Evolutionary conservation across 1,140 invertebrate species (phyloP).

Genomic region (Phymorhynchus buccinoides): DNA sequence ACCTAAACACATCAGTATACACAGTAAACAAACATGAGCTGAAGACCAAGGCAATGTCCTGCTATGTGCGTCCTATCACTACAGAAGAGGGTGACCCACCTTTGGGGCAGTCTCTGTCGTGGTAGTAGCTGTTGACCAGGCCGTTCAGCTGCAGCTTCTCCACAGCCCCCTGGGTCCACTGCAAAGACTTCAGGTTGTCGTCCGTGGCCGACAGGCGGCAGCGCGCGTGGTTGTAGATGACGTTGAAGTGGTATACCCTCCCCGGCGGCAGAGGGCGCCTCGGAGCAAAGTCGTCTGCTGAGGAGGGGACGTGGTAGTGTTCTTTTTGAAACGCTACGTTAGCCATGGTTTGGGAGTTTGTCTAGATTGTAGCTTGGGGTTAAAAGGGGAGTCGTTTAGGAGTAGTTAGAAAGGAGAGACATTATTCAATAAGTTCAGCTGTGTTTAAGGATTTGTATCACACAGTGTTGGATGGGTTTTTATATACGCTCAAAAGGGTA

Average conservation of each 20-base stretch:
- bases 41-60: not conserved
- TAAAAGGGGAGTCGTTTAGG: too few species aligned
- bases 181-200: conserved; percentile 37
- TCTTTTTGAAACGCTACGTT: too few species aligned
- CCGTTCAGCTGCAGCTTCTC: conserved; percentile 37
- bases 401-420: not conserved
- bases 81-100: too few species aligned
- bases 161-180: conserved; percentile 35
- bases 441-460: conserved; percentile 13
- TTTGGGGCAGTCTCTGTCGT: conserved; percentile 38
- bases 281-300: not conserved
- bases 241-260: conserved; percentile 47
- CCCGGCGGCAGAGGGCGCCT: conserved; percentile 35
- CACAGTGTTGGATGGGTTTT: too few species aligned
- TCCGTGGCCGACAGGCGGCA: conserved; percentile 8
- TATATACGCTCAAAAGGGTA: too few species aligned
- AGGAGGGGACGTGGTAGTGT: not conserved
- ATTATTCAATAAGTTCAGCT: too few species aligned
- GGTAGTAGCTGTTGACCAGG: conserved; percentile 47
- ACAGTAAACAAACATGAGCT: not conserved
- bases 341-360: too few species aligned
- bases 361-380: too few species aligned
- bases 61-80: too few species aligned
- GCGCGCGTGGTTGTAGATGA: conserved; percentile 49
- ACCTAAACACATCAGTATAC: too few species aligned